Percentiles rank a stretch among this genome's conserved stretches.
Conservation (phyloP, 2,113 vertebrate genomes). For the Oreocharis arfaki region DNA sequence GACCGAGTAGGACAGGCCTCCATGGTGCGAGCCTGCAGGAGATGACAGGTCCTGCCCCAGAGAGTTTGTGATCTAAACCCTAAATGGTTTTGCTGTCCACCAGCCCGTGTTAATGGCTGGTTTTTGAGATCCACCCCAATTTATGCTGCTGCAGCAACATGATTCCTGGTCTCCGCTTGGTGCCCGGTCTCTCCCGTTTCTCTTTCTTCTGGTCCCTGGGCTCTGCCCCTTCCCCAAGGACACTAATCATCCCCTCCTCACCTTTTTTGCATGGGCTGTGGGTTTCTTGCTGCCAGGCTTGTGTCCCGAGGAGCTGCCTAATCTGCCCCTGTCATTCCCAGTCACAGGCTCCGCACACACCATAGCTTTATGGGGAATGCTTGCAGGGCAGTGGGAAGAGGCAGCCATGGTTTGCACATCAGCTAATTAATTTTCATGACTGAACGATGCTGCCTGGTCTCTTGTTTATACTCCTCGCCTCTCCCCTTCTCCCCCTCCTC, state of each 20-base stretch:
- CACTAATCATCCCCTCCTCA: neutral
- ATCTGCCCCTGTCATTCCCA: conserved; percentile 57
- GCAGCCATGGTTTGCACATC: conserved; percentile 47
- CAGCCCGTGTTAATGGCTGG: neutral
- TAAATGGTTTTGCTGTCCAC: neutral
- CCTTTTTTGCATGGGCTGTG: neutral
- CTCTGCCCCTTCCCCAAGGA: neutral
- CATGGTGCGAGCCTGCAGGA: neutral
- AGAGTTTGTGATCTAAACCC: neutral
- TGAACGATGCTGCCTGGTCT: conserved; percentile 47
- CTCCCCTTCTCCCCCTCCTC: conserved; percentile 17
- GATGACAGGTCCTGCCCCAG: neutral
- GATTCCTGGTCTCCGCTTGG: neutral
- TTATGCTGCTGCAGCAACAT: neutral
- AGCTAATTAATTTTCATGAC: conserved; percentile 65
- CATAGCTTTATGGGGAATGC: conserved; percentile 20
- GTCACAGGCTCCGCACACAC: conserved; percentile 34
- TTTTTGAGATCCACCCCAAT: neutral
- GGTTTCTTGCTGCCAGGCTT: conserved; percentile 44
- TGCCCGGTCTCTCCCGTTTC: accelerated
- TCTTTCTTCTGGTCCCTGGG: neutral
- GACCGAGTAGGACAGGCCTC: neutral
- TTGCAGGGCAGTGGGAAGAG: conserved; percentile 48
- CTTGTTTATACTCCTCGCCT: conserved; percentile 34
- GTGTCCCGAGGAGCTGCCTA: conserved; percentile 40